These are phyloP conservation scores for Balanococcus diminutus DNA, from an alignment of 2,888 invertebrate species.

Conservation along the genomic window DNA sequence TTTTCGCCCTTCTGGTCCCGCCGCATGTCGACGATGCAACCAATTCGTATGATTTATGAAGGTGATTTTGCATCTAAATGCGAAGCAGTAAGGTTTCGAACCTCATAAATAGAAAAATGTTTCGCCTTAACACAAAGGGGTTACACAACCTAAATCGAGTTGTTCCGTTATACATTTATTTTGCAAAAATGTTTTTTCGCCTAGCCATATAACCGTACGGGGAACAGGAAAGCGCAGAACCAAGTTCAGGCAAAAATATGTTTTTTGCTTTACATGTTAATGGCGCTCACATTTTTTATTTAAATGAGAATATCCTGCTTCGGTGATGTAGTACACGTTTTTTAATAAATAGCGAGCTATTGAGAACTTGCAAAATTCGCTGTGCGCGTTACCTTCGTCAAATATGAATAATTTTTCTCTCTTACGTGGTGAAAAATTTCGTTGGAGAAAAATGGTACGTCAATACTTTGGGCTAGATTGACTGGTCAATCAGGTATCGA, in stretches of 20 bases:
- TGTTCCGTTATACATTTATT: conserved; percentile 47
- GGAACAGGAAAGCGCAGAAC: conserved; percentile 26
- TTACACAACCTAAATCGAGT: conserved; percentile 49
- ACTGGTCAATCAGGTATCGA: neutral
- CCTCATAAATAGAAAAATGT: conserved; percentile 51
- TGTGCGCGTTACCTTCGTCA: neutral
- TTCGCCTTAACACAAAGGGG: conserved; percentile 39
- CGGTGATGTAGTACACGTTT: conserved; percentile 47
- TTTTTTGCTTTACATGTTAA: conserved; percentile 49
- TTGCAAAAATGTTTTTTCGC: conserved; percentile 31
- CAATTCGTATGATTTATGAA: conserved; percentile 50
- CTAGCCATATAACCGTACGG: neutral
- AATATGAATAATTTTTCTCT: conserved; percentile 31
- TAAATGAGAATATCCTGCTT: conserved; percentile 47
- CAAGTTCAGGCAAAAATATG: conserved; percentile 37
- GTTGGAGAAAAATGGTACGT: neutral
- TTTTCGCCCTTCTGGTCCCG: neutral
- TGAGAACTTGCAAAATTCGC: conserved; percentile 32
- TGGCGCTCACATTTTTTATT: conserved; percentile 47
- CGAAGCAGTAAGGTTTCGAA: conserved; percentile 48
- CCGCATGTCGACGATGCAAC: conserved; percentile 14
- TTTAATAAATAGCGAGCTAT: conserved; percentile 46
- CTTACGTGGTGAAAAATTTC: neutral
- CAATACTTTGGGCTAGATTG: neutral
- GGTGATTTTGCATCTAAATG: conserved; percentile 45